Conservation (phyloP, 2,797 vertebrate genomes). For the Sebastes oblongus region DNA sequence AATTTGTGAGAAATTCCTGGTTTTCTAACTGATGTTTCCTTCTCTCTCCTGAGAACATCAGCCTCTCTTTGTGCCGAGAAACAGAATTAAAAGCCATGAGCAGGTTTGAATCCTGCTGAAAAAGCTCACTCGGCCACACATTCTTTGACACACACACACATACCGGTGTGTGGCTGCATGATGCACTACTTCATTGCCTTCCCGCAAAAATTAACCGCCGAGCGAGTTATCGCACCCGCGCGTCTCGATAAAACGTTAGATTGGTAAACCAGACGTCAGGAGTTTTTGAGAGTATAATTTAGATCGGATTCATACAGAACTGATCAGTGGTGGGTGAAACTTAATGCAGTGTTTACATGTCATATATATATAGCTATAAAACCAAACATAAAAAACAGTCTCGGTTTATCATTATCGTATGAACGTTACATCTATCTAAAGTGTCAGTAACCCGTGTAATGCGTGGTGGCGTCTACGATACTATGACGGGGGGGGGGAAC, state of each 20-base stretch:
- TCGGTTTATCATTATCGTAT: conserved; percentile 80
- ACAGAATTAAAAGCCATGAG: conserved; percentile 36
- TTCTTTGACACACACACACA: conserved; percentile 2
- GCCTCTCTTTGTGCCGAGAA: conserved; percentile 17
- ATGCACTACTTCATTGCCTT: conserved; percentile 18
- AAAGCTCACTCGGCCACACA: conserved; percentile 28
- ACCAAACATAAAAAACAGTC: conserved; percentile 70
- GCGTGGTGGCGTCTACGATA: conserved; percentile 41
- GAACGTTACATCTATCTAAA: conserved; percentile 66
- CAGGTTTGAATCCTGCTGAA: conserved; percentile 22
- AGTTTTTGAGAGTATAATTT: conserved; percentile 28
- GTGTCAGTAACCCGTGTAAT: conserved; percentile 72
- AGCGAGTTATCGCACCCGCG: not conserved
- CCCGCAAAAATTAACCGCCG: not conserved
- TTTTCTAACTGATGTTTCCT: not conserved
- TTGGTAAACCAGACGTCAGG: conserved; percentile 73
- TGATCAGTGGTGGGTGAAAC: conserved; percentile 45
- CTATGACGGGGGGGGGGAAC: conserved; percentile 22
- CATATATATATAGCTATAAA: conserved; percentile 66
- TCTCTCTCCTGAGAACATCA: conserved; percentile 26
- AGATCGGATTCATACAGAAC: conserved; percentile 22
- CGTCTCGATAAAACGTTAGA: conserved; percentile 78
- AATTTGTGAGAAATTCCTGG: conserved; percentile 18
- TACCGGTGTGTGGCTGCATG: conserved; percentile 2
- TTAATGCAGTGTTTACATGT: conserved; percentile 56